These are phyloP conservation scores for Tringa solitaria DNA, from an alignment of 2,113 vertebrate genomes.

Conservation along the genomic window DNA sequence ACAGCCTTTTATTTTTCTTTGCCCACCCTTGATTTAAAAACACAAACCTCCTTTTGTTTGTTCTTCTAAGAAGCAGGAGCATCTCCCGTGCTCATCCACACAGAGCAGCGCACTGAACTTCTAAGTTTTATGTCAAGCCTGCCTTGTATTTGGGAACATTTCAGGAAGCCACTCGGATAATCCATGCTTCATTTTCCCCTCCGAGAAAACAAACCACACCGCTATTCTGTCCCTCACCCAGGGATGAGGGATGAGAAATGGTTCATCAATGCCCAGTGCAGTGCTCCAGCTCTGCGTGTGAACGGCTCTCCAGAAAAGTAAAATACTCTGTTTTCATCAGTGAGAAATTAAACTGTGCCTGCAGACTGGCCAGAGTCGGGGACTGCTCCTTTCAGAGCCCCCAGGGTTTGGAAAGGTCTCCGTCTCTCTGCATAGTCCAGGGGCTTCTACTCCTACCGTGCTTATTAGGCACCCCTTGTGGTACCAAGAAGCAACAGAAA, in stretches of 20 bases:
- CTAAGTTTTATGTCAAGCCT: background rate
- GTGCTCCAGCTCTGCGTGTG: rapidly evolving
- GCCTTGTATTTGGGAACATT: background rate
- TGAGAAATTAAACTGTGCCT: background rate
- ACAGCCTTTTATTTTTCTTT: background rate
- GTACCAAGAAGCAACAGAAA: background rate
- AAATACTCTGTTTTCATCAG: background rate
- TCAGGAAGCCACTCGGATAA: background rate
- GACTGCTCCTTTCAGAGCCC: background rate
- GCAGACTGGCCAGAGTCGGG: background rate
- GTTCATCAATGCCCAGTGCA: background rate
- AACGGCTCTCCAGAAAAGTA: background rate
- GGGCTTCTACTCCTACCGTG: background rate
- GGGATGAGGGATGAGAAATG: background rate
- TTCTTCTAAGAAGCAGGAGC: background rate
- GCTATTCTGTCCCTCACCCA: background rate
- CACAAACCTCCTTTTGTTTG: background rate
- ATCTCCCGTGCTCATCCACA: background rate
- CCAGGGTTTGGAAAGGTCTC: background rate
- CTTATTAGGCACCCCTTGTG: background rate
- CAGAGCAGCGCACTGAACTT: background rate
- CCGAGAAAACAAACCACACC: background rate
- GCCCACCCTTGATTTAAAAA: background rate
- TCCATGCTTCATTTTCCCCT: background rate
- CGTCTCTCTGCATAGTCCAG: background rate